These are phyloP conservation scores for Pseudomyrmex sp. DNA, from an alignment of 1,140 invertebrate species.

Conservation along the genomic window DNA sequence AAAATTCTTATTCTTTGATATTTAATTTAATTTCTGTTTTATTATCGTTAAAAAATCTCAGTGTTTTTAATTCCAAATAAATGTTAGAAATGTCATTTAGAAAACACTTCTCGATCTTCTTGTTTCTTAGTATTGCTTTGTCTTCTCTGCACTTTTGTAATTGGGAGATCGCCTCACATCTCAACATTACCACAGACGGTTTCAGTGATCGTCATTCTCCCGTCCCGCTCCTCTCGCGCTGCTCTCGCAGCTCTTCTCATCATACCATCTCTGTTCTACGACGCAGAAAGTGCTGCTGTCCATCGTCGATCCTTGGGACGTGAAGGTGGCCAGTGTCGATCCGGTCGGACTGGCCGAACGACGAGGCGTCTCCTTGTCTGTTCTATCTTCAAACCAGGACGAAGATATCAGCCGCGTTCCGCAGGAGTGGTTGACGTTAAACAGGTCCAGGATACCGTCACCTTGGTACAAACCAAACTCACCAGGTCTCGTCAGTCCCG, in stretches of 20 bases:
- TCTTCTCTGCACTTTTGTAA: constrained; percentile 5
- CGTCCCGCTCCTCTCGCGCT: constrained; percentile 26
- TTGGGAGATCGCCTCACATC: not conserved
- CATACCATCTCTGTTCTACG: constrained; percentile 70
- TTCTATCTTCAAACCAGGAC: constrained; percentile 53
- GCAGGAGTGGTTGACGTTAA: constrained; percentile 31
- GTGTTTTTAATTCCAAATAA: too few relatives aligned
- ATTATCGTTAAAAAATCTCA: not conserved
- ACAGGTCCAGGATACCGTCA: constrained; percentile 74
- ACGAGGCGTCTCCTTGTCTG: constrained; percentile 75
- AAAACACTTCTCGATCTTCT: not conserved
- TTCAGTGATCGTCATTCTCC: constrained; percentile 33
- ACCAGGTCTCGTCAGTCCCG: not conserved
- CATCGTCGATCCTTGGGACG: constrained; percentile 84
- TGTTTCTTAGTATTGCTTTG: not conserved
- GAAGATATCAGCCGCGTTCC: constrained; percentile 10
- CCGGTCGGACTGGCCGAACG: constrained; percentile 76
- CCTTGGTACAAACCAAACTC: constrained; percentile 82
- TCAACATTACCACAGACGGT: constrained; percentile 68
- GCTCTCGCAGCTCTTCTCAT: constrained; percentile 57
- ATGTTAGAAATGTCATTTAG: not conserved
- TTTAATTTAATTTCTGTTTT: too few relatives aligned
- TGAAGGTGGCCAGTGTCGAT: constrained; percentile 82
- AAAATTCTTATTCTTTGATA: too few relatives aligned
- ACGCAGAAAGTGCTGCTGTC: constrained; percentile 83